Base-by-base conservation (phyloP, 2,797 vertebrate species). In the Hippocampus kuda region DNA sequence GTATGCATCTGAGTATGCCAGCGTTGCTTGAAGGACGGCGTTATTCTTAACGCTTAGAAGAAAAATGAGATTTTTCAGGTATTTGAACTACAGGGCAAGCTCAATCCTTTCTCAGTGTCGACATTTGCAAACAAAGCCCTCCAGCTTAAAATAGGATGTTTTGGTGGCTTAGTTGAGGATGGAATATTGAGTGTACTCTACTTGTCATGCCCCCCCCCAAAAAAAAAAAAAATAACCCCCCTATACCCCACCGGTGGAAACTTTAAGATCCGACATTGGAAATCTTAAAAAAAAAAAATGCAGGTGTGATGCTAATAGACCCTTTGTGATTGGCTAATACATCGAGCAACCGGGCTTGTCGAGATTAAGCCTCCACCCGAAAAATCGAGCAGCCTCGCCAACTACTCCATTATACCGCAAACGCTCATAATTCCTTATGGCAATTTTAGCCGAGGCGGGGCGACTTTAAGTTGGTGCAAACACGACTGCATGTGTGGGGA, bases 11-110 rank as follows among this genome's bases (percentile, higher is more conserved):
- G 38, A 63, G 42, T 74, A 72, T 74, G 73, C 5, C 5, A 68
- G 77, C 75, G 77, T 81, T 73, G 72, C 69, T 79, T 80, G 77
- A 86, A 85, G 79, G 79, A 81, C 76, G 79, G 48, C 56, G 6
- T 67, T 72, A 22, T 64, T 26, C 70, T 38, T 62, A 66, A 75
- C 59, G 41, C n/a, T 26, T 18, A 74, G 66, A 79, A 71, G 69
- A 77, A 18, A 71, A 22, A 53, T 20, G 34, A 51, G 41, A 71
- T 60, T 79, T 74, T 74, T 2, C 56, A 59, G 56, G 12, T 27
- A 69, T 78, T 71, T 70, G 54, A 75, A 68, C 13, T 64, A 24
- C 16, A 66, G 34, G 64, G 46, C 24, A 67, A 42, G 70, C 49
- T 65, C 66, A 30, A 54, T 41, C 71, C 71, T 70, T 56, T 67